Evolutionary conservation across 2,888 invertebrate species (phyloP), one percentile per base, ranked within the genome.

Genomic region (Pristionchus japonicus): DNA sequence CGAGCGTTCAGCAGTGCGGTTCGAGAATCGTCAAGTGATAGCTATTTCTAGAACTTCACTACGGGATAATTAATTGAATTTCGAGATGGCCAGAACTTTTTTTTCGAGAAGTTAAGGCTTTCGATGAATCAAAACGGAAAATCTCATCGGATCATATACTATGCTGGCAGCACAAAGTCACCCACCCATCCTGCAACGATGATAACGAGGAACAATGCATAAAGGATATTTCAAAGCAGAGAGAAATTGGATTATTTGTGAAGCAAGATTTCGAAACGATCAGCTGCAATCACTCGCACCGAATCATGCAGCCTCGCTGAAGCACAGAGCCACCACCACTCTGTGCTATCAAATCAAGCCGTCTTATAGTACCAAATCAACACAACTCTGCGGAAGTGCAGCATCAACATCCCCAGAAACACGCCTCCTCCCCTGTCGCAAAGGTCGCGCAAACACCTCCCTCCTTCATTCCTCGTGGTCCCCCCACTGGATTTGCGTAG

Each of bases 391-490:
- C 52, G 52, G 52, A 52, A 52, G 52, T 52, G 17, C 52, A 52
- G 11, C 11, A 52, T 52, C 52, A 52, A 15, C 17, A 52, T 52
- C 20, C 52, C 20, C 52, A 6, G 7, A 52, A 52, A 11, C n/a
- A 20, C n/a, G 37, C 43, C 74, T 77, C 74, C 43, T 23, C 43
- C 37, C 43, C 77, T 20, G 43, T 43, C 0, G n/a, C 37, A 77
- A 77, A 77, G 77, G 77, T 77, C 77, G 77, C 77, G 17, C 77
- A 77, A 77, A 77, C 77, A 77, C 77, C 77, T 77, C 70, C n/a
- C n/a, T n/a, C n/a, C n/a, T n/a, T n/a, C n/a, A n/a, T n/a, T n/a
- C n/a, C 67, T 37, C 77, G 43, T 77, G 40, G 40, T 77, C 27
- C n/a, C 43, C 77, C 9, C 4, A n/a, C 13, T 15, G 67, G 43